Conservation (phyloP, 64 coral and sea anemone species). For the Actinia tenebrosa region DNA sequence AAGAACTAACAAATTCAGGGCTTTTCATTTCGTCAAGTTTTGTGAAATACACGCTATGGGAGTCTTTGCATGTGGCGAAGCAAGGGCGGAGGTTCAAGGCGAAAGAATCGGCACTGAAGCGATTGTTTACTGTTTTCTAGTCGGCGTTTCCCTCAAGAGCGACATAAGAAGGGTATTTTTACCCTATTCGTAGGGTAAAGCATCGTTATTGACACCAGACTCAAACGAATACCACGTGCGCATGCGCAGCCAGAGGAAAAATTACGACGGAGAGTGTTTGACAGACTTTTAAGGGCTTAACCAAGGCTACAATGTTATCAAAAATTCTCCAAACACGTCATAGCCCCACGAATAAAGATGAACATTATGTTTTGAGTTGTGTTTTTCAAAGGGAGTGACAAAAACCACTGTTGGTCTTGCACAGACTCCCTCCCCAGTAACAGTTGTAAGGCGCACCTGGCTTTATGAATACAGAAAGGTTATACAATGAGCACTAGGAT, state of each 20-base stretch:
- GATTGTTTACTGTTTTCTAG: neutral
- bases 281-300: neutral
- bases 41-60: constrained; percentile 36
- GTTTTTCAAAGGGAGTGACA: constrained; percentile 36
- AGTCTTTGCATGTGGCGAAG: constrained; percentile 1
- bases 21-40: constrained; percentile 70
- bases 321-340: constrained; percentile 18
- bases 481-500: constrained; percentile 33
- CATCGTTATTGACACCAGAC: neutral
- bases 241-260: constrained; percentile 8
- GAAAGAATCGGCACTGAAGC: neutral
- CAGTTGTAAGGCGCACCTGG: constrained; percentile 53
- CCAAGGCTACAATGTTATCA: neutral
- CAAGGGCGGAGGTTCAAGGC: neutral
- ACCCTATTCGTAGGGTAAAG: neutral
- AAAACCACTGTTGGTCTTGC: neutral
- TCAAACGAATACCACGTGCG: neutral
- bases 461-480: constrained; percentile 42
- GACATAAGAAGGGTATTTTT: constrained; percentile 11
- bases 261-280: neutral
- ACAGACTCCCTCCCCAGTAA: constrained; percentile 58
- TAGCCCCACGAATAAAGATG: constrained; percentile 7
- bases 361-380: constrained; percentile 20
- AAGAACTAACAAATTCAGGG: constrained; percentile 25
- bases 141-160: neutral